Percentiles rank a stretch among this genome's conserved stretches.
phyloP scores from a whole-genome alignment of 2,888 invertebrate genomes.

The Xylocampa areola region DNA sequence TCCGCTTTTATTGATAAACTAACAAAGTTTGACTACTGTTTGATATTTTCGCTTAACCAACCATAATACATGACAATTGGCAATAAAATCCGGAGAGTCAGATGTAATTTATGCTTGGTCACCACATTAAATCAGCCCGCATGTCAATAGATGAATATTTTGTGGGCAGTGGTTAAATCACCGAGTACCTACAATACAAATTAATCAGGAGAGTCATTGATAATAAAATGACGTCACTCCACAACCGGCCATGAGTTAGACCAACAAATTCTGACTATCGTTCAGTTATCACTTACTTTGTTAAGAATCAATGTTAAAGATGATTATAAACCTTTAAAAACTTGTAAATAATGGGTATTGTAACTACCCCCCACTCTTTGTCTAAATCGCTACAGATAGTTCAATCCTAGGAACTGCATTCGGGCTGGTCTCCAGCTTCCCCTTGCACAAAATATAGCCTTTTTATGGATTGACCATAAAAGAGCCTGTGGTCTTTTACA shows the following conservation, averaged over 20 bases:
- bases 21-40: not conserved
- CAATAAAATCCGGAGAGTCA: constrained; percentile 21
- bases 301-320: no score
- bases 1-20: no score
- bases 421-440: no score
- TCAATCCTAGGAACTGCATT: no score
- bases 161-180: constrained; percentile 28
- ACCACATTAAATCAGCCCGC: constrained; percentile 20
- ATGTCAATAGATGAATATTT: constrained; percentile 35
- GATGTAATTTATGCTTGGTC: constrained; percentile 28
- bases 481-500: no score
- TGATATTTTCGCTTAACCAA: not conserved
- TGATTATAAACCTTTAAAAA: no score
- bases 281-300: not conserved
- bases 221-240: constrained; percentile 31
- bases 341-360: no score
- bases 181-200: constrained; percentile 3
- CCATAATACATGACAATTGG: not conserved
- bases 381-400: no score
- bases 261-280: constrained; percentile 2
- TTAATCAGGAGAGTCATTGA: constrained; percentile 7
- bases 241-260: constrained; percentile 21
- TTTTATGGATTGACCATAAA: no score
- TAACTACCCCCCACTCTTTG: no score
- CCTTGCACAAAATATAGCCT: no score